These are phyloP conservation scores for Coelopa pilipes DNA, from an alignment of 2,888 invertebrate species.

Conservation along the genomic window DNA sequence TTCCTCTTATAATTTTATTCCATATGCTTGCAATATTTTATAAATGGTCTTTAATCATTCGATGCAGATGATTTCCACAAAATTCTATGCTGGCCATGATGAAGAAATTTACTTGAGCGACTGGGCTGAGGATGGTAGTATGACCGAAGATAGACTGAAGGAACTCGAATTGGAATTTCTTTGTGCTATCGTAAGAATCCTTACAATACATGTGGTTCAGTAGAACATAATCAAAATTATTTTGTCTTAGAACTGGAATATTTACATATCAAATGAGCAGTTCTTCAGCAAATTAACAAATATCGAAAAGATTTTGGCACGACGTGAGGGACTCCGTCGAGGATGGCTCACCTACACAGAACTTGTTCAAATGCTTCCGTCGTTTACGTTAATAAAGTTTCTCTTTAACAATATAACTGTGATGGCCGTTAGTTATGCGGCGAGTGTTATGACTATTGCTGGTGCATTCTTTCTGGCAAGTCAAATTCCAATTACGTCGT, in stretches of 20 bases:
- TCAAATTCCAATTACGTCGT: conserved; percentile 68
- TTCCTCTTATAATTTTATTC: no score
- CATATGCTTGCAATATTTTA: no score
- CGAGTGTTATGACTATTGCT: conserved; percentile 65
- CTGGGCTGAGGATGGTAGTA: conserved; percentile 89
- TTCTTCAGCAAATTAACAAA: conserved; percentile 79
- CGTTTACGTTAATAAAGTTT: conserved; percentile 62
- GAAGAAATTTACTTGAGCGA: conserved; percentile 86
- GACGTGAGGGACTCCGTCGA: conserved; percentile 76
- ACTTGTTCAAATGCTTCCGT: conserved; percentile 70
- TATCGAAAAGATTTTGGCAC: conserved; percentile 79
- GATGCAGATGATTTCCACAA: conserved; percentile 92
- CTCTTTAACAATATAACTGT: conserved; percentile 61
- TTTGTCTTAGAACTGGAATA: conserved; percentile 78
- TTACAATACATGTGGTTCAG: background rate
- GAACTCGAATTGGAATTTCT: conserved; percentile 89
- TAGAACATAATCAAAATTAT: background rate
- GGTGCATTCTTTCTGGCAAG: conserved; percentile 68
- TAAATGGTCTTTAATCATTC: conserved; percentile 24
- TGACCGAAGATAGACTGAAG: conserved; percentile 80
- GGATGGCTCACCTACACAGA: conserved; percentile 89
- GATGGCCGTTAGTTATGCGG: conserved; percentile 64
- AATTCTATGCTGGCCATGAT: conserved; percentile 94
- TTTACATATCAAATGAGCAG: conserved; percentile 80
- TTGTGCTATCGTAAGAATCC: conserved; percentile 81